Base-by-base conservation (phyloP, 1,140 invertebrate genomes). In the Hylaeus volcanicus region DNA sequence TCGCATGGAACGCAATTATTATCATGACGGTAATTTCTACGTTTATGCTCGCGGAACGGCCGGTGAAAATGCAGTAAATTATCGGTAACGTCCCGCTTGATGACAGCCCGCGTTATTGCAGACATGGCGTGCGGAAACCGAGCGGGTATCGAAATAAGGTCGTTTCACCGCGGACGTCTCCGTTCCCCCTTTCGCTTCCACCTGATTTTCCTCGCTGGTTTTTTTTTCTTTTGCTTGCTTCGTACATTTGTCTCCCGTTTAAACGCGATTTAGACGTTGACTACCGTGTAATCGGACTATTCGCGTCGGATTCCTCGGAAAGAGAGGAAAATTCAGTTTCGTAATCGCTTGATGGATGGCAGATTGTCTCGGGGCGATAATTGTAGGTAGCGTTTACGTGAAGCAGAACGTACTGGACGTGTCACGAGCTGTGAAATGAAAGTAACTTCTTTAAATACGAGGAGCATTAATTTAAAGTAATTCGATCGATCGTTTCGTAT, bases 31-130 rank as follows among this genome's bases (percentile, higher is more conserved):
- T 85, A 72, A 86, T 82, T 43, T 71, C 64, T 64, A 26, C 78
- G 15, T 80, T 75, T 71, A 65, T 14, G 48, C 37, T 77, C 41
- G 82, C 51, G 58, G 58, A 56, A 12, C n/a, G 39, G 45, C 11
- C 45, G 76, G 76, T 83, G 85, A 85, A 86, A 86, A 86, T 64
- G 81, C 71, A 15, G 72, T 71, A 76, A 79, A 86, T 86, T 80
- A 85, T 76, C 73, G 70, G 65, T 85, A 86, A 86, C 79, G 83
- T 79, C 75, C 78, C 12, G 83, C 83, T 63, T 71, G 81, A 85
- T 79, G 84, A 84, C 71, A 71, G 55, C 12, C 26, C 53, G 48
- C 4, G 58, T 64, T 55, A 81, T 76, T 75, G 64, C 41, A 58
- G 72, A 60, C 55, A 4, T 15, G 66, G n/a, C 63, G 48, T 63